phyloP scores from a whole-genome alignment of 1,140 invertebrate genomes.

The Aphis gossypii region DNA sequence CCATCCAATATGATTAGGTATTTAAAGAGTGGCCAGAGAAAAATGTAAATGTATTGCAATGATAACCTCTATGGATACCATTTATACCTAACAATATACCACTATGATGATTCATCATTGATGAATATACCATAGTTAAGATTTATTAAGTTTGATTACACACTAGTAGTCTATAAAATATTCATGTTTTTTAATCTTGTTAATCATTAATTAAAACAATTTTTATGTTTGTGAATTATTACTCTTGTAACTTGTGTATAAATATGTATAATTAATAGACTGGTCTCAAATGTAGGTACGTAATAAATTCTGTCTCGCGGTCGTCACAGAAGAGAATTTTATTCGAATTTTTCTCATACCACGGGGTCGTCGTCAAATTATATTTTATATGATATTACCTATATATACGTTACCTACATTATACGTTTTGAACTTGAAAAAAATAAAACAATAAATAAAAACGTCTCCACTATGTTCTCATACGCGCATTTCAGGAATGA shows the following conservation, averaged over 20 bases:
- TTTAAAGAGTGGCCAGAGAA: background rate
- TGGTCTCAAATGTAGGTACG: background rate
- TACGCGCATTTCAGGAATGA: background rate
- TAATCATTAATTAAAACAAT: background rate
- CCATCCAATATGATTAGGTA: background rate
- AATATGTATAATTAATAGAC: background rate
- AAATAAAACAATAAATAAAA: background rate
- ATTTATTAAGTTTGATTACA: background rate
- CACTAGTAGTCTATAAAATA: background rate
- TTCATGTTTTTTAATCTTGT: background rate
- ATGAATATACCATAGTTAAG: background rate
- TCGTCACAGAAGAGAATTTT: background rate
- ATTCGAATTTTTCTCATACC: background rate
- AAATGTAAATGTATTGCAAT: background rate
- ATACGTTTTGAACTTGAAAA: no score
- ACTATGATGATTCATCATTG: background rate
- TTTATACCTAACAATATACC: background rate
- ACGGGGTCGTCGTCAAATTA: background rate
- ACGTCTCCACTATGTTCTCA: background rate
- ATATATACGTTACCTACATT: background rate
- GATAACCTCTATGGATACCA: background rate
- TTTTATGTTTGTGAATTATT: background rate
- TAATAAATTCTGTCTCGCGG: background rate
- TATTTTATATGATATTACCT: background rate
- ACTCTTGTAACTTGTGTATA: background rate